Evolutionary conservation across 2,113 vertebrate species (phyloP).

Genomic region (Aleadryas rufinucha): DNA sequence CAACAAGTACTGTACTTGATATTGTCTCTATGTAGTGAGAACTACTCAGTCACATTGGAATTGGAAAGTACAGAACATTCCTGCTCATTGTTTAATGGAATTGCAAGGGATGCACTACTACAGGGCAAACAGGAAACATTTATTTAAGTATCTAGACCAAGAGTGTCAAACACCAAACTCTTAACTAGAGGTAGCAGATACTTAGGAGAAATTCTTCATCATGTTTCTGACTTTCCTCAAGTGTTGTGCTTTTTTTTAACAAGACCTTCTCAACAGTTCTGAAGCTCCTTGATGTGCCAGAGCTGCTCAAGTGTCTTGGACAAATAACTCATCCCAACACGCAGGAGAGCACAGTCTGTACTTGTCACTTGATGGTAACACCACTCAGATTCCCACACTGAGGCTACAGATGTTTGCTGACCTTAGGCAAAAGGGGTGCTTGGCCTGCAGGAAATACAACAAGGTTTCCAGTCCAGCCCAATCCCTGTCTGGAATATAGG

Average conservation of each 20-base stretch:
- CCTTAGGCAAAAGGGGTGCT: conserved; percentile 36
- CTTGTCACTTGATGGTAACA: background rate
- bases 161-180: background rate
- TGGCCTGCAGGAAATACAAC: conserved; percentile 43
- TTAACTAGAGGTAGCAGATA: background rate
- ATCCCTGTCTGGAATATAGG: background rate
- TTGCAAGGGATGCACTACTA: background rate
- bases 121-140: background rate
- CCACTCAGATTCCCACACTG: conserved; percentile 48
- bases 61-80: background rate
- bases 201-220: background rate
- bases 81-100: background rate
- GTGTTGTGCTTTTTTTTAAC: background rate
- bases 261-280: background rate
- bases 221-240: background rate
- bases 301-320: background rate
- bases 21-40: background rate
- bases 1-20: background rate
- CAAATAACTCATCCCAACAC: background rate
- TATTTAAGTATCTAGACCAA: background rate
- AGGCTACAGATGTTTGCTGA: conserved; percentile 72
- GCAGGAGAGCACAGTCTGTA: background rate
- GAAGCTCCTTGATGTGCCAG: background rate
- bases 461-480: conserved; percentile 22
- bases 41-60: background rate